Evolutionary conservation across 2,797 vertebrate genomes (phyloP).

Genomic region (Sebastes flavidus): DNA sequence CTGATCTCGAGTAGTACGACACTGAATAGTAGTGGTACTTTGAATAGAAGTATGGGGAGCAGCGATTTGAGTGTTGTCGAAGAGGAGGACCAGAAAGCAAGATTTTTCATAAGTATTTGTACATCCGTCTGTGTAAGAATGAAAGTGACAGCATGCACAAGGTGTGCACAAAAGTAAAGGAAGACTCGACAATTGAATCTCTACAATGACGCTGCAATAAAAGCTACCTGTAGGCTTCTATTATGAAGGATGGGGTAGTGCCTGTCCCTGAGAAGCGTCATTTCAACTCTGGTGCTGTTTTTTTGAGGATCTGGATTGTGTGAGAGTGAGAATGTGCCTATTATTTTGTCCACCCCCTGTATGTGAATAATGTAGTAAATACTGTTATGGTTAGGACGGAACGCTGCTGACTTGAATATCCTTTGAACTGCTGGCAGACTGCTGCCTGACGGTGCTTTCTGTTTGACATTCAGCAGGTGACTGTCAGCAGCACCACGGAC

Average conservation of each 20-base stretch:
- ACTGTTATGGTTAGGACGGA: not conserved
- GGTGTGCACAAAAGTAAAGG: not conserved
- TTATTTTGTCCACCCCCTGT: constrained; percentile 4
- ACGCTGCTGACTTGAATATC: constrained; percentile 38
- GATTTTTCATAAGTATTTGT: not conserved
- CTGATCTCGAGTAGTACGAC: no score
- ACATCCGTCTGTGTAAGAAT: not conserved
- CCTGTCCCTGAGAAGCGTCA: not conserved
- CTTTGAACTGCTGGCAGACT: constrained; percentile 42
- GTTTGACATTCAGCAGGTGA: constrained; percentile 70
- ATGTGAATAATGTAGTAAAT: constrained; percentile 9
- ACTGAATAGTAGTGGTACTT: not conserved
- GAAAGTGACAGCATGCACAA: not conserved
- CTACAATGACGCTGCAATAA: not conserved
- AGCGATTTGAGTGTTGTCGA: not conserved
- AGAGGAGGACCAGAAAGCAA: not conserved
- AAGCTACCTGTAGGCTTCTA: not conserved
- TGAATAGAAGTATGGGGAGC: not conserved
- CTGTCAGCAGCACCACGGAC: constrained; percentile 61
- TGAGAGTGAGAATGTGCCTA: not conserved
- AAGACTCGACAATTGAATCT: not conserved
- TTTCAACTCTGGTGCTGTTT: not conserved
- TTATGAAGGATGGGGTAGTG: not conserved
- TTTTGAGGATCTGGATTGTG: not conserved
- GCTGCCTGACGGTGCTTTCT: constrained; percentile 27